phyloP scores from a whole-genome alignment of 2,888 invertebrate genomes.

The Charanyca ferruginea region DNA sequence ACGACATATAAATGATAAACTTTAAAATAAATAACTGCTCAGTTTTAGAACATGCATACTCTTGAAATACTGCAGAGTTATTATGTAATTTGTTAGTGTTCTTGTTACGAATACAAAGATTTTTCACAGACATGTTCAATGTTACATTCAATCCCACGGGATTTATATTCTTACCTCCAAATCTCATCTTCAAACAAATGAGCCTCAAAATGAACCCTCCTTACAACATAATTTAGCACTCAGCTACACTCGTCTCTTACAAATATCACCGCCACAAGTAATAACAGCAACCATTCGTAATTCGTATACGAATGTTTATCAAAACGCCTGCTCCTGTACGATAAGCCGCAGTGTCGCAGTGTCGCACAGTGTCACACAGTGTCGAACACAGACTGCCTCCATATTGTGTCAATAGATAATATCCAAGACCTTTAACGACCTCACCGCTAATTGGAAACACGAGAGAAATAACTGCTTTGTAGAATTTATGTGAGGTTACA shows the following conservation, averaged over 20 bases:
- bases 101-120: too few relatives aligned
- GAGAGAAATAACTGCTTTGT: constrained; percentile 16
- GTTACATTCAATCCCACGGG: neutral
- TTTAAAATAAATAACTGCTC: neutral
- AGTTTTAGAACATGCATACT: too few relatives aligned
- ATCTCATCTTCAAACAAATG: neutral
- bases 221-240: constrained; percentile 7
- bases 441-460: constrained; percentile 42
- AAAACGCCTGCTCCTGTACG: constrained; percentile 44
- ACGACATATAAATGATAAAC: neutral
- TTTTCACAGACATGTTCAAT: neutral
- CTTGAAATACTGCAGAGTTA: too few relatives aligned
- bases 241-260: neutral
- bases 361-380: neutral
- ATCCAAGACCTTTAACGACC: constrained; percentile 45
- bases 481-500: constrained; percentile 9
- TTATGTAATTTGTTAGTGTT: too few relatives aligned
- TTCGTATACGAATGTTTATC: constrained; percentile 10
- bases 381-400: constrained; percentile 26
- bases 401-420: constrained; percentile 48
- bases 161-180: constrained; percentile 1
- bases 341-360: constrained; percentile 43
- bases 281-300: constrained; percentile 1
- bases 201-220: neutral
- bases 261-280: constrained; percentile 7